Evolutionary conservation across 1,140 invertebrate genomes (phyloP).

Genomic region (Sarcophaga bullata): DNA sequence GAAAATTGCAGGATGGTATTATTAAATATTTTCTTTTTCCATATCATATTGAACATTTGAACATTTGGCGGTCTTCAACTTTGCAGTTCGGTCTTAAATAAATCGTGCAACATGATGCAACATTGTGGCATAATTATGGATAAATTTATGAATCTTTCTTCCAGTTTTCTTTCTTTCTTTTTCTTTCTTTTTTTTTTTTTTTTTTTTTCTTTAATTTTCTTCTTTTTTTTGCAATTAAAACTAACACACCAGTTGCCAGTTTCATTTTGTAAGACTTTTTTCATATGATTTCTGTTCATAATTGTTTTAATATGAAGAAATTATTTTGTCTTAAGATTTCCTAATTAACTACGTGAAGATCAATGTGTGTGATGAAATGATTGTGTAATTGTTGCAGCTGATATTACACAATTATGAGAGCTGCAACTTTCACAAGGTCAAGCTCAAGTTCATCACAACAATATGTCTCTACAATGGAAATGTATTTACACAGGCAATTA

Average conservation of each 20-base stretch:
- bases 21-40: too few relatives aligned
- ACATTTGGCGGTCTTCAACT: too few relatives aligned
- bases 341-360: not conserved
- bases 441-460: conserved; percentile 59
- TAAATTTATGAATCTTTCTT: too few relatives aligned
- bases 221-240: too few relatives aligned
- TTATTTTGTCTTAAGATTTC: conserved; percentile 17
- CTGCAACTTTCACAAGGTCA: conserved; percentile 55
- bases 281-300: not conserved
- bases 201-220: too few relatives aligned
- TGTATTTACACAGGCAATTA: not conserved
- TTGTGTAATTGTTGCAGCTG: not conserved
- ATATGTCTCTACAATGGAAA: too few relatives aligned
- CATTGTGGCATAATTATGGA: too few relatives aligned
- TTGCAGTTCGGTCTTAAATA: not conserved
- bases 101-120: not conserved
- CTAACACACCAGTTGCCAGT: not conserved
- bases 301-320: not conserved
- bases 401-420: conserved; percentile 25
- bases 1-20: too few relatives aligned
- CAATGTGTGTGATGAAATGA: not conserved
- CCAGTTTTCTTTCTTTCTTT: too few relatives aligned
- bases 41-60: too few relatives aligned
- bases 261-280: not conserved
- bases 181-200: too few relatives aligned